These are phyloP conservation scores for Otolemur crassicaudatus DNA, from an alignment of 2,797 vertebrate genomes.

Conservation along the genomic window DNA sequence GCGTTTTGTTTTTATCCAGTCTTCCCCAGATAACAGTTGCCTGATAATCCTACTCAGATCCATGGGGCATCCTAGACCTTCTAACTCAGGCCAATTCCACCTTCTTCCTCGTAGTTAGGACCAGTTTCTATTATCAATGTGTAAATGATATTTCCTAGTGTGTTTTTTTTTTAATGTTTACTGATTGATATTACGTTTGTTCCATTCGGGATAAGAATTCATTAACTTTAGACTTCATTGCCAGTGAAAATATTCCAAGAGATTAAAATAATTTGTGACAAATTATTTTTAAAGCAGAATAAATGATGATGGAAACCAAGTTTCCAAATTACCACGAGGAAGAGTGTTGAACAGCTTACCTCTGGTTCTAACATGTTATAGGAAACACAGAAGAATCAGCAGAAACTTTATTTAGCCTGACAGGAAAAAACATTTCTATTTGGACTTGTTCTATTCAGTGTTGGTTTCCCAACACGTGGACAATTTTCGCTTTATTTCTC, in stretches of 20 bases:
- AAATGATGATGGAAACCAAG: conserved; percentile 49
- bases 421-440: conserved; percentile 71
- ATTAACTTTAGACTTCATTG: not conserved
- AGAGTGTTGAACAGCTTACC: conserved; percentile 34
- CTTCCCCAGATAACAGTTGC: not conserved
- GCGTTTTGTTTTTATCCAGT: not conserved
- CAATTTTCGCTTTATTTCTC: conserved; percentile 69
- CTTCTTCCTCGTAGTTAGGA: not conserved
- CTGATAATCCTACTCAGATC: not conserved
- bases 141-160: not conserved
- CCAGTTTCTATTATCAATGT: conserved; percentile 47
- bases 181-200: not conserved
- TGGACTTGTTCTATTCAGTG: conserved; percentile 58
- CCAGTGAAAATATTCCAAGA: conserved; percentile 43
- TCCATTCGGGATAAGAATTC: not conserved
- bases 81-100: not conserved
- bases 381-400: conserved; percentile 72
- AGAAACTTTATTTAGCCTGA: conserved; percentile 71
- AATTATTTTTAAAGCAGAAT: not conserved
- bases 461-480: conserved; percentile 57
- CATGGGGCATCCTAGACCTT: not conserved
- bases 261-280: not conserved
- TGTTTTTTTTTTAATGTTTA: conserved; percentile 37
- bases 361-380: conserved; percentile 33
- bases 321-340: not conserved